Conservation (phyloP, 2,113 vertebrate genomes). For the Gavialis gangeticus region DNA sequence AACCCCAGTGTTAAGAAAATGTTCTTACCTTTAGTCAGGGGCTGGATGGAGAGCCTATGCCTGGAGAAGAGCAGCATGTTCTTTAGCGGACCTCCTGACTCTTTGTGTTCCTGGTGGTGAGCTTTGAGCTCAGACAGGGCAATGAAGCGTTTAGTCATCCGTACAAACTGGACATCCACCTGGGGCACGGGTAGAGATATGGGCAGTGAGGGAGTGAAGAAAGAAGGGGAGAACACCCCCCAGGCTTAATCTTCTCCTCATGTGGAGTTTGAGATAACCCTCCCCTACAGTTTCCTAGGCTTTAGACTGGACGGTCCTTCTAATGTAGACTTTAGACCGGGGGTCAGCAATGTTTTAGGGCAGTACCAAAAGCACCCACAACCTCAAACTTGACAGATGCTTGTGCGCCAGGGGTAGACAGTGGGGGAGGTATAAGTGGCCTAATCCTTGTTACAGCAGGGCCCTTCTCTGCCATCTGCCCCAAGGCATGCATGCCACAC, state of each 20-base stretch:
- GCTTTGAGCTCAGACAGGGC: slow-evolving; percentile 91
- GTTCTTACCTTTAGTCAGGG: slow-evolving; percentile 86
- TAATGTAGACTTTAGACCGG: too few species aligned
- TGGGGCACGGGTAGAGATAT: slow-evolving; percentile 42
- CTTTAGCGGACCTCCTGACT: slow-evolving; percentile 85
- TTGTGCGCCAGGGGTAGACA: too few species aligned
- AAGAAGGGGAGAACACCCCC: background rate
- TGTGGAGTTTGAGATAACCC: too few species aligned
- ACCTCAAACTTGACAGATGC: too few species aligned
- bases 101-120: slow-evolving; percentile 86
- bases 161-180: slow-evolving; percentile 94
- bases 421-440: too few species aligned
- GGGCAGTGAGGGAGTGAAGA: background rate
- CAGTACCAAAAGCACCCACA: too few species aligned
- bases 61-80: slow-evolving; percentile 88
- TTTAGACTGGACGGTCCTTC: too few species aligned
- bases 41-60: slow-evolving; percentile 92
- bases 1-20: background rate
- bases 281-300: background rate
- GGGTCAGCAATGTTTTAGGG: too few species aligned
- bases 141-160: slow-evolving; percentile 91
- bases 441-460: too few species aligned
- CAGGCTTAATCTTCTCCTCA: too few species aligned
- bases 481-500: too few species aligned
- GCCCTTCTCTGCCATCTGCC: too few species aligned